Conservation (phyloP, 2,113 vertebrate genomes). For the Calonectris borealis region DNA sequence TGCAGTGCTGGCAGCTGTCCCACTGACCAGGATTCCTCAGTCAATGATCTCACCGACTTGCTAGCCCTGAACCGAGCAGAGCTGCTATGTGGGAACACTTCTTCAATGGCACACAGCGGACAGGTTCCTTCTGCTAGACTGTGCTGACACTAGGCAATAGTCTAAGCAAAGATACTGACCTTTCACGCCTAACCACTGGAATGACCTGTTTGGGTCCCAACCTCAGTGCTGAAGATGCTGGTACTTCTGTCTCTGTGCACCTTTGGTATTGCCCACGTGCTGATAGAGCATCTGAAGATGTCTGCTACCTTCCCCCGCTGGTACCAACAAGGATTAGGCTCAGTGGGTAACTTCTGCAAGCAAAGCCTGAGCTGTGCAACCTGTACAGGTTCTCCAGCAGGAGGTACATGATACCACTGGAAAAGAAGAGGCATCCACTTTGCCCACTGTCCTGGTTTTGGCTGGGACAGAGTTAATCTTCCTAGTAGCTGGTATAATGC, state of each 20-base stretch:
- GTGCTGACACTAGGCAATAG: neutral
- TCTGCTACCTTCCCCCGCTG: neutral
- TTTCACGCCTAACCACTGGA: neutral
- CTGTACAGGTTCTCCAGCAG: neutral
- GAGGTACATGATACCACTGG: too few relatives aligned
- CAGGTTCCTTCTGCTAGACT: neutral
- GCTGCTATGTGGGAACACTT: rapidly evolving
- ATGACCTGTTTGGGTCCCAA: neutral
- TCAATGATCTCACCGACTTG: neutral
- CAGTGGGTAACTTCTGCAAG: neutral
- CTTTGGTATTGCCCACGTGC: neutral
- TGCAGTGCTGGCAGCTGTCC: neutral
- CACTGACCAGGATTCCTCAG: neutral
- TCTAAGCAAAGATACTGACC: neutral
- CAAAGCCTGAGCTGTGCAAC: neutral
- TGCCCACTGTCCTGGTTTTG: neutral
- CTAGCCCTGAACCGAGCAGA: neutral
- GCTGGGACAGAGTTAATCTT: too few relatives aligned
- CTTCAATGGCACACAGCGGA: rapidly evolving
- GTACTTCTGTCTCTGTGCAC: neutral
- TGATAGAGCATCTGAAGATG: neutral
- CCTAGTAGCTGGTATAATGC: too few relatives aligned
- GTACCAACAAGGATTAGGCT: neutral
- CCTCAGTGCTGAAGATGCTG: neutral
- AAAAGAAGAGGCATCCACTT: neutral